Evolutionary conservation across 2,797 vertebrate species (phyloP), one percentile per base, ranked within the genome.

Genomic region (Siniperca obscura): DNA sequence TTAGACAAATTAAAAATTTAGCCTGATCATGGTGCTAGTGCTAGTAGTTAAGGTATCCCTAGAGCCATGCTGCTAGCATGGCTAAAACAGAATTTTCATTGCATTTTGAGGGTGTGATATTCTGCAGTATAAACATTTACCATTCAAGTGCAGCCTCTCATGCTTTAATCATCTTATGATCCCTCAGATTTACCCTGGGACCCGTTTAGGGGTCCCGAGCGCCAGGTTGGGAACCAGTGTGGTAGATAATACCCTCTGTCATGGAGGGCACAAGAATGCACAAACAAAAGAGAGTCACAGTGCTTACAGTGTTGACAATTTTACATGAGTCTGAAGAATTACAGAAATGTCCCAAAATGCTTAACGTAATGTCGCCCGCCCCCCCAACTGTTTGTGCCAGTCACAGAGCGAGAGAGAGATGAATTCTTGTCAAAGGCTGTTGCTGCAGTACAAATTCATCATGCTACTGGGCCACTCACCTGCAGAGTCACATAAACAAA

Each of bases 401-500:
- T 7, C 5, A 12, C 36, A 52, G 25, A 68, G 19, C 0, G 4
- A 30, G 5, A 6, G 13, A 60, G 2, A 1, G 22, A 38, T 57
- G 61, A 34, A 22, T 56, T 79, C 5, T 38, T 30, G 25, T 69
- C 40, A 66, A 16, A 70, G 34, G 12, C 56, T n/a, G 65, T 53
- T n/a, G 17, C 72, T 25, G 61, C 44, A 48, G 48, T 4, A 65
- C 60, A 36, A 53, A 86, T 77, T 38, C 48, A 72, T 82, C 82
- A 64, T 2, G 52, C 30, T 7, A 21, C 70, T 1, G 27, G 36
- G 38, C 19, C 56, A 3, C 8, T 52, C 81, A 71, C 72, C 79
- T 61, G 65, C 86, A 60, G 65, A 85, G 74, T 30, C 57, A 59
- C 82, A 83, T 73, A 83, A n/a, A 83, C 75, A 76, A 22, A 70